Evolutionary conservation across 2,797 vertebrate species (phyloP).

Genomic region (Harpagifer antarcticus): DNA sequence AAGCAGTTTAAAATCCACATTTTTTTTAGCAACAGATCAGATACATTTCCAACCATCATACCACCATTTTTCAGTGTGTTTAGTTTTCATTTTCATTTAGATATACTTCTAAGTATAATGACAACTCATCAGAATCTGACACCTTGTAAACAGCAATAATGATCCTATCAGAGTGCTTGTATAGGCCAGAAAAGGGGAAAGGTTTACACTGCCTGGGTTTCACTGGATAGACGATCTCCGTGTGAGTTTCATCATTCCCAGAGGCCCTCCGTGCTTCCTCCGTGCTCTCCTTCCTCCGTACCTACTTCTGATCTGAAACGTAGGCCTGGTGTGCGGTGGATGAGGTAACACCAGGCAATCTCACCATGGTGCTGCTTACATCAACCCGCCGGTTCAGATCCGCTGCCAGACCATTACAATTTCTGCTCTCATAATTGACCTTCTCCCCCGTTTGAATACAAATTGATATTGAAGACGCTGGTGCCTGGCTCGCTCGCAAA

Average conservation of each 20-base stretch:
- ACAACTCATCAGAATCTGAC: not conserved
- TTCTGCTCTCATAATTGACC: constrained; percentile 65
- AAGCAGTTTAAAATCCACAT: no score
- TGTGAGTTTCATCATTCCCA: constrained; percentile 75
- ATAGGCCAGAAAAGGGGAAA: constrained; percentile 21
- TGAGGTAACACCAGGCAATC: constrained; percentile 83
- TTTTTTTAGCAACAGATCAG: no score
- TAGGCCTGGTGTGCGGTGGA: constrained; percentile 58
- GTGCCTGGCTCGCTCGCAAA: constrained; percentile 69
- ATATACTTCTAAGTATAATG: no score
- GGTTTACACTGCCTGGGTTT: constrained; percentile 40
- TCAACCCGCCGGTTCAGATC: constrained; percentile 67
- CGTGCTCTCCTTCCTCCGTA: constrained; percentile 64
- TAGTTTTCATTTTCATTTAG: no score
- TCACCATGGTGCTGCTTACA: constrained; percentile 68
- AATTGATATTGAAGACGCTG: constrained; percentile 48
- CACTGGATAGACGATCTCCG: constrained; percentile 34
- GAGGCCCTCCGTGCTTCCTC: constrained; percentile 52
- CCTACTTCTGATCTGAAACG: constrained; percentile 67
- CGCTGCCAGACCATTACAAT: constrained; percentile 63
- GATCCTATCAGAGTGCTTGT: not conserved
- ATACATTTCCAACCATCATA: no score
- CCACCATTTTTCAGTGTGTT: no score
- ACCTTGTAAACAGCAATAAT: not conserved
- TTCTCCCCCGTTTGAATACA: constrained; percentile 48